Evolutionary conservation across 2,113 vertebrate genomes (phyloP), one percentile per base, ranked within the genome.

Genomic region (Epinephelus moara): DNA sequence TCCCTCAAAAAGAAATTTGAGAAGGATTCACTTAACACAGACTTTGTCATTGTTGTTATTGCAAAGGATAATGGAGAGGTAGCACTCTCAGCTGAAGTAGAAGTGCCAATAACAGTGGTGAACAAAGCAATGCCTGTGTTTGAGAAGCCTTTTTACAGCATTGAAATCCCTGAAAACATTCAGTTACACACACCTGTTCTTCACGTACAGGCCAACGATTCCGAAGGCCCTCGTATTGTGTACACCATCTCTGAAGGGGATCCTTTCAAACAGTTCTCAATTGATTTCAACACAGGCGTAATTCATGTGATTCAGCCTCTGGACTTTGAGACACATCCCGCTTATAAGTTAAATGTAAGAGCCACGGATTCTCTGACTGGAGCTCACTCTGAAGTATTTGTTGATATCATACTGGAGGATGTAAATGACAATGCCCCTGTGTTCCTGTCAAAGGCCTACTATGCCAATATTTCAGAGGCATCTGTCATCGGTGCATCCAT

Each of bases 221-320:
- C 98, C 2, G 98, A 99, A 94, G 98, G 98, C 6, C 94, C 97
- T 67, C 97, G 97, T 21, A 97, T 99, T 52, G 97, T 97, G 68
- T 99, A 99, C 89, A 99, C 97, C 69, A 97, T 99, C 82, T 94
- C 96, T 0, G 97, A 97, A 21, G 98, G 98, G 18, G 98, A 99
- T 88, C 98, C 97, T 78, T 97, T 99, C 69, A 95, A 92, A 90
- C 98, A 99, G 82, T 99, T 99, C 84, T 95, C 96, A 1, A 95
- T 99, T 63, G 97, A 99, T 91, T 99, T 99, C 89, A 97, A 98
- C 94, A 99, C 98, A 3, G 98, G 98, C 7, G 98, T 99, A 0
- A 95, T 99, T 84, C 96, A 95, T 62, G 96, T 98, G 37, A 81
- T 97, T 59, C 96, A 96, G 3, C 94, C 96, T 49, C 92, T 99